Evolutionary conservation across 2,888 invertebrate genomes (phyloP), one percentile per base, ranked within the genome.

Genomic region (Anthrax anthrax): DNA sequence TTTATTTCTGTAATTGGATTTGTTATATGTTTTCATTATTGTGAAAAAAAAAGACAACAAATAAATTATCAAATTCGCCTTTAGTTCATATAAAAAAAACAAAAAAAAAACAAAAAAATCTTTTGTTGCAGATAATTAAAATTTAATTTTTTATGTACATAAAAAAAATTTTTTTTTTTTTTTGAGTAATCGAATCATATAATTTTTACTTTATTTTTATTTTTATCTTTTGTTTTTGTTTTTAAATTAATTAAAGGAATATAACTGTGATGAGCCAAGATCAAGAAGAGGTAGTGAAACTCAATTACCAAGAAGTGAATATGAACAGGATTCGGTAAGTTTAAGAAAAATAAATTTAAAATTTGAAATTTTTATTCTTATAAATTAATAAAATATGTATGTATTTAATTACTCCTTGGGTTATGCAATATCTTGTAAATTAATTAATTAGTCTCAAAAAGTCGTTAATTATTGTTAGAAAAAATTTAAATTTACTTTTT

Each of bases 311-410:
- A 57, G 61, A 51, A 52, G 59, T 58, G 68, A 67, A 57, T 68
- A 67, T 55, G 67, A 64, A 52, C 65, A 63, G 57, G 67, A 68
- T 61, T 56, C 64, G 66, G 68, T 68, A 61, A 67, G 67, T 64
- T 57, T 42, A n/a, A n/a, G n/a, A n/a, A n/a, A n/a, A n/a, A n/a
- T n/a, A n/a, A n/a, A n/a, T n/a, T n/a, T n/a, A n/a, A n/a, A n/a
- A n/a, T n/a, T n/a, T n/a, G n/a, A 39, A 32, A 38, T n/a, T n/a
- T n/a, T n/a, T n/a, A n/a, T n/a, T n/a, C n/a, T n/a, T n/a, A n/a
- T n/a, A 6, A 13, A 29, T 4, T 18, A 18, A 10, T 17, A 16
- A 38, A 16, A 16, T 14, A 13, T 13, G 14, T 38, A 38, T 5
- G 16, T 13, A 4, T 38, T 17, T 16, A 38, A n/a, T n/a, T n/a